Evolutionary conservation across 2,797 vertebrate species (phyloP).

Genomic region (Gila robusta): DNA sequence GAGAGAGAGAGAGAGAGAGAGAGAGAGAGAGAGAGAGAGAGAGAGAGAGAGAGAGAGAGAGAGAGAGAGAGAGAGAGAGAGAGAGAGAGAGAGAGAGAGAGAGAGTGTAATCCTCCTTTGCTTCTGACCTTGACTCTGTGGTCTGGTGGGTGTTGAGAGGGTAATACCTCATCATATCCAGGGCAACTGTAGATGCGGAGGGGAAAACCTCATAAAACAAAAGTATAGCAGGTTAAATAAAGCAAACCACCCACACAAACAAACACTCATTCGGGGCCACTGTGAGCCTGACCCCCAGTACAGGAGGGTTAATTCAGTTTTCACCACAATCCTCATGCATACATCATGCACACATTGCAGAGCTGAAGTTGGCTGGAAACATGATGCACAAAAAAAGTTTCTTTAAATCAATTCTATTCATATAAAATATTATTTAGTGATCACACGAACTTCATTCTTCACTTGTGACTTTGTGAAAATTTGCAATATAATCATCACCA

Average conservation of each 20-base stretch:
- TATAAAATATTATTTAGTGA: not conserved
- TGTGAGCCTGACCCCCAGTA: conserved; percentile 30
- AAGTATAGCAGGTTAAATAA: conserved; percentile 76
- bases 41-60: too few relatives aligned
- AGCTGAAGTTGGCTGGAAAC: not conserved
- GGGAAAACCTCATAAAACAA: conserved; percentile 77
- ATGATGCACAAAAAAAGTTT: not conserved
- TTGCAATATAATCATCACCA: not conserved
- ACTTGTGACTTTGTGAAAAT: not conserved
- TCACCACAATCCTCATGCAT: not conserved
- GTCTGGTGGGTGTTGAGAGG: conserved; percentile 75
- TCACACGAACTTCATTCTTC: not conserved
- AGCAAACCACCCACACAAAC: conserved; percentile 53
- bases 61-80: not conserved
- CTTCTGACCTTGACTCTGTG: conserved; percentile 82
- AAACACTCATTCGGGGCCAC: not conserved
- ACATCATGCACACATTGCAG: not conserved
- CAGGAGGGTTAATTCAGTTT: conserved; percentile 41
- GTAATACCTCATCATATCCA: conserved; percentile 81
- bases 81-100: too few relatives aligned
- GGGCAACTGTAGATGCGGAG: conserved; percentile 78
- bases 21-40: not conserved
- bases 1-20: conserved; percentile 50
- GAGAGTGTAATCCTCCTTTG: conserved; percentile 66
- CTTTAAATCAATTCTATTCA: not conserved